Percentiles rank a stretch among this genome's conserved stretches.
These are phyloP conservation scores for Prorops nasuta DNA, from an alignment of 1,140 invertebrate genomes.

Conservation along the genomic window DNA sequence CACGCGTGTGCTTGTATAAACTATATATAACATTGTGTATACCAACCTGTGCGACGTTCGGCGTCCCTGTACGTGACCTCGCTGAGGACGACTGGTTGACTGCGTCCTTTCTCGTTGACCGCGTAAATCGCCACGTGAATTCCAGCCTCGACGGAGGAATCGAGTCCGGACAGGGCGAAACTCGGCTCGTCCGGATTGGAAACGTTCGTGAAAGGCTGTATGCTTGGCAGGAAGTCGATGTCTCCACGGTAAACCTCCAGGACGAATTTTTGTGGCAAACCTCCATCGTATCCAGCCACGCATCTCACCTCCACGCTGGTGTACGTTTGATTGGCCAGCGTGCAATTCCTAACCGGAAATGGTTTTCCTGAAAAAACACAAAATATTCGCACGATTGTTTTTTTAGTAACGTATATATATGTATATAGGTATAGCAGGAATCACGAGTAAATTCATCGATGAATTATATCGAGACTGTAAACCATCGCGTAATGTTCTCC, in stretches of 20 bases:
- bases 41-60: slow-evolving; percentile 77
- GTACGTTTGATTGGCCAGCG: slow-evolving; percentile 71
- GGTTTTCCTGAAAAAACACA: slow-evolving; percentile 67
- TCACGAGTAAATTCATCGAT: too few species aligned
- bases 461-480: too few species aligned
- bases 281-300: slow-evolving; percentile 79
- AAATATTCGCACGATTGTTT: too few species aligned
- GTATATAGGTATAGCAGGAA: too few species aligned
- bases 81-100: slow-evolving; percentile 66
- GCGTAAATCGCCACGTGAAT: slow-evolving; percentile 74
- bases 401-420: too few species aligned
- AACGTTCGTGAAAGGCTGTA: slow-evolving; percentile 64
- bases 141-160: slow-evolving; percentile 66
- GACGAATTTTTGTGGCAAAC: slow-evolving; percentile 75
- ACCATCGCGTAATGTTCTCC: neutral
- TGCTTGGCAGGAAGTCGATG: slow-evolving; percentile 44
- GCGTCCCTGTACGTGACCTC: slow-evolving; percentile 76
- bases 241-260: slow-evolving; percentile 72
- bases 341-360: slow-evolving; percentile 73
- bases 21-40: too few species aligned
- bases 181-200: slow-evolving; percentile 63
- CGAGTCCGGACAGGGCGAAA: slow-evolving; percentile 70
- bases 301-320: slow-evolving; percentile 75
- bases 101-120: slow-evolving; percentile 77
- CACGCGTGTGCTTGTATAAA: too few species aligned